Evolutionary conservation across 2,113 vertebrate species (phyloP), one percentile per base, ranked within the genome.

Genomic region (Chionomys nivalis): DNA sequence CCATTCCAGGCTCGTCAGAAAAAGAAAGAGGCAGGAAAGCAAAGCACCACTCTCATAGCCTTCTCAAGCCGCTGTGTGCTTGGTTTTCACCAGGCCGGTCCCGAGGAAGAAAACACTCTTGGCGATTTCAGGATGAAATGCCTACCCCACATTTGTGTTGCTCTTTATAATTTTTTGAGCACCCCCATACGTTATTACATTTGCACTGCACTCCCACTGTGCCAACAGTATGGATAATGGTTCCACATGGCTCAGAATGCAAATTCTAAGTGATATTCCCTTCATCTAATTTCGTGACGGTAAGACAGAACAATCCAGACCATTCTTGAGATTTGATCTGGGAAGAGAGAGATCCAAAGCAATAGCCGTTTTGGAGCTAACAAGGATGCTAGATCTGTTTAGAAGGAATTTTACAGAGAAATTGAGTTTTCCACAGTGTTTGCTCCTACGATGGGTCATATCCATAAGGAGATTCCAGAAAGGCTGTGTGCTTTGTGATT

Each of bases 381-480:
- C 91, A 95, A 97, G 95, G 75, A 94, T 87, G 63, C 94, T 87
- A 83, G 86, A 92, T 97, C 81, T 96, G 78, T 94, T 97, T 89
- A 93, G 77, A 77, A 94, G 73, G 78, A 93, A 98, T 97, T 96
- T 97, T 90, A 94, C 73, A 91, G 92, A 95, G 90, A 96, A 97
- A 97, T 91, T 91, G 96, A 96, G 82, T 94, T 90, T 93, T 96
- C 91, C 78, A 47, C 73, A 90, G 77, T 58, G 31, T 96, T 65
- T 92, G 49, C 75, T 52, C 77, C 86, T 75, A 87, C 79, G 87
- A 93, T 91, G 89, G 96, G 96, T 94, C 95, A 79, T 83, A 93
- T 79, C 92, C 79, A 79, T 95, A 63, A 94, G 85, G 92, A 97
- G 89, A 92, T 92, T 96, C 94, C 89, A 90, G 87, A 97, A 94